phyloP scores from a whole-genome alignment of 2,888 invertebrate genomes.

The Noctua pronuba region DNA sequence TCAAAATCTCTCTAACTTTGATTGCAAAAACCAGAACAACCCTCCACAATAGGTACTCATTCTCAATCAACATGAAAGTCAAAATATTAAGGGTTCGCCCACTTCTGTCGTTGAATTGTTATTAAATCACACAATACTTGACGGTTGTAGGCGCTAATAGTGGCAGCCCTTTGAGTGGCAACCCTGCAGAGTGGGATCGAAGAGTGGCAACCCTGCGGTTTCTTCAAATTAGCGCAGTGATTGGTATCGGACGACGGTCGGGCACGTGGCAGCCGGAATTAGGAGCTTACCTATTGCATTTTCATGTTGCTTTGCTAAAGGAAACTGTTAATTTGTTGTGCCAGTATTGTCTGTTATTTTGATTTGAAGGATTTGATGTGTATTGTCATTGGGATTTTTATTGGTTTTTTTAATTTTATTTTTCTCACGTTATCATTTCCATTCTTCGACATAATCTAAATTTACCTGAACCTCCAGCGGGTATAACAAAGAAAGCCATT shows the following conservation, averaged over 20 bases:
- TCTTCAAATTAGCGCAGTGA: constrained; percentile 68
- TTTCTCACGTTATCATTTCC: neutral
- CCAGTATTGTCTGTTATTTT: constrained; percentile 22
- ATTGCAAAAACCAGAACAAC: constrained; percentile 4
- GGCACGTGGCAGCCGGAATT: constrained; percentile 67
- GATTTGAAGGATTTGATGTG: neutral
- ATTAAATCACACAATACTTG: constrained; percentile 67
- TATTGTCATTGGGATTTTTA: neutral
- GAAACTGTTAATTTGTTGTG: constrained; percentile 31
- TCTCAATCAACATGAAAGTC: constrained; percentile 58
- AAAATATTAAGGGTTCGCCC: constrained; percentile 61
- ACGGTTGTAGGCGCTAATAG: constrained; percentile 58
- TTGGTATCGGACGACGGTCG: constrained; percentile 69
- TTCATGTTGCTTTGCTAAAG: constrained; percentile 51
- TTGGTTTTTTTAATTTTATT: no score
- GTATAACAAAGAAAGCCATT: constrained; percentile 38
- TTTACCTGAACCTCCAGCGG: constrained; percentile 10
- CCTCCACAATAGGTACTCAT: constrained; percentile 20
- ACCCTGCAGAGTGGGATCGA: constrained; percentile 40
- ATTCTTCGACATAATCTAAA: neutral
- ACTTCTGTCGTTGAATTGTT: constrained; percentile 67
- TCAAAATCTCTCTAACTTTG: constrained; percentile 1
- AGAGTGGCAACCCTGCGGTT: constrained; percentile 65
- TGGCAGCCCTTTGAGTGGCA: constrained; percentile 53
- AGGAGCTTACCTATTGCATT: constrained; percentile 51